A percentile compares a stretch with the other conserved stretches of the same genome.
Evolutionary conservation across 2,888 invertebrate genomes (phyloP).

Genomic region (Archaeoteleia sp.): DNA sequence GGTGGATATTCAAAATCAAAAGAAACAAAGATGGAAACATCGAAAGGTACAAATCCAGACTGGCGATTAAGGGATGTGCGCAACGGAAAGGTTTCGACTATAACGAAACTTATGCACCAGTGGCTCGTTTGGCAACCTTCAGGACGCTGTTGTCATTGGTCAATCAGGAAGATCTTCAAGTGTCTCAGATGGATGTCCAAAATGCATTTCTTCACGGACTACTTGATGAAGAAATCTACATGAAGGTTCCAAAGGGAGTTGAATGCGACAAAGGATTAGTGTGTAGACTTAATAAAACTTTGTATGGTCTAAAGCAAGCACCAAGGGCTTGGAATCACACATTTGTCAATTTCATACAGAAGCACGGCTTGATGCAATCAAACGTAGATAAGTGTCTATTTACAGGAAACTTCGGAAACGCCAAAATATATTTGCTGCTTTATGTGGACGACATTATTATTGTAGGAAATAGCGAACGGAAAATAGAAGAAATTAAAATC

Average conservation of each 20-base stretch:
- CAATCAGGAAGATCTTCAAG: no score
- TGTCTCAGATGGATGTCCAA: conserved; percentile 62
- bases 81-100: conserved; percentile 59
- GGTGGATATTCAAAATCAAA: conserved; percentile 55
- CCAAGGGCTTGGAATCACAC: conserved; percentile 59
- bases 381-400: conserved; percentile 15
- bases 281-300: conserved; percentile 56
- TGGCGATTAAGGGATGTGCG: conserved; percentile 57
- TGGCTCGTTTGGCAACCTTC: no score
- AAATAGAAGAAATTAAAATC: background rate
- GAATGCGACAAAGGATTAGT: conserved; percentile 23
- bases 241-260: conserved; percentile 40
- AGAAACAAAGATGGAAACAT: conserved; percentile 39
- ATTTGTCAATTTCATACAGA: conserved; percentile 51
- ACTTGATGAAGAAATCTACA: conserved; percentile 59
- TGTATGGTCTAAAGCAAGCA: conserved; percentile 64
- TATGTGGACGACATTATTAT: conserved; percentile 24
- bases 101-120: no score
- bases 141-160: no score
- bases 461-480: background rate
- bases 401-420: background rate
- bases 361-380: conserved; percentile 37
- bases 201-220: conserved; percentile 62
- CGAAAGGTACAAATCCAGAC: conserved; percentile 57
- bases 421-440: conserved; percentile 8